Base-by-base conservation (phyloP, 2,113 vertebrate species). In the Acanthochromis polyacanthus region DNA sequence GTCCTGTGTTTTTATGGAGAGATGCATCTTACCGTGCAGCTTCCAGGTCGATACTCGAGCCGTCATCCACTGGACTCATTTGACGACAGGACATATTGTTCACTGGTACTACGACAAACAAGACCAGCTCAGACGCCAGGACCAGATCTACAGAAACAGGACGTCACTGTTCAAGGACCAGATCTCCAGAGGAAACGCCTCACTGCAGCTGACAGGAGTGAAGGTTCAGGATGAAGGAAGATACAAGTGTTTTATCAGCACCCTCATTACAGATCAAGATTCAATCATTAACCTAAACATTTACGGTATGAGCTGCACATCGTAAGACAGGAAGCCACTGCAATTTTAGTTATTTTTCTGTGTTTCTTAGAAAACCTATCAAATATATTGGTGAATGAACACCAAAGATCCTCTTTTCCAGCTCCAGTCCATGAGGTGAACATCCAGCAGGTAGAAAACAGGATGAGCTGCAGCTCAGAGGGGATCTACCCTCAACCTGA, bases 51-150 rank as follows among this genome's bases (percentile, higher is more conserved):
- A 71, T 0, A 0, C 4, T 0, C 75, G 88, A 0, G 46, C 59
- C 2, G 48, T 95, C 12, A 91, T 97, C 84, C 89, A 95, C 78
- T 97, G 96, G 95, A 50, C 62, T 23, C 6, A 71, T 4, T 0
- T 63, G 15, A 1, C 3, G 3, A 25, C 25, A 1, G 3, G 7
- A 0, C n/a, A 0, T 0, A 10, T 0, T 0, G 91, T 93, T 14
- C 95, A 95, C 71, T 83, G 88, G 4, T 30, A 4, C 80, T 96
- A 89, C 56, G 0, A 68, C 0, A 3, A 43, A 1, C 0, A 0
- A 0, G 92, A 96, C 80, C 93, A 93, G 1, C n/a, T 95, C 1
- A 0, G 0, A 0, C 0, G 0, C 0, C 94, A 96, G 82, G 1
- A 83, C 3, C 0, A 0, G 0, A 2, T 0, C 15, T 96, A 91